phyloP scores from a whole-genome alignment of 1,140 invertebrate genomes.

The Drosophila paulistorum region DNA sequence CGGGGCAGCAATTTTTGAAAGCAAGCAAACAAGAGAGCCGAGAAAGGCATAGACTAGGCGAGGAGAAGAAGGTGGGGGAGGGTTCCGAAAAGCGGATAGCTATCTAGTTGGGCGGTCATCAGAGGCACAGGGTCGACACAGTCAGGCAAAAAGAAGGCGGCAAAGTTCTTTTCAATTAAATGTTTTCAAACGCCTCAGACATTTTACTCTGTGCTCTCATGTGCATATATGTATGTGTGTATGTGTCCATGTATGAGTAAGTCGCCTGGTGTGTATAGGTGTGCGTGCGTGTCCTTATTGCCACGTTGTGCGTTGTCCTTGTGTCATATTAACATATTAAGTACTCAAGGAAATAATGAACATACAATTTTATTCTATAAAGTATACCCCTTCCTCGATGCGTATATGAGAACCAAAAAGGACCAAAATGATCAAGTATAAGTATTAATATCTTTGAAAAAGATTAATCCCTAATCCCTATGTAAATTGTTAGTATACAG shows the following conservation, averaged over 20 bases:
- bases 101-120: slow-evolving; percentile 1
- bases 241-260: neutral
- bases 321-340: slow-evolving; percentile 30
- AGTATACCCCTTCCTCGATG: neutral
- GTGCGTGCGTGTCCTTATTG: slow-evolving; percentile 2
- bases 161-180: slow-evolving; percentile 59
- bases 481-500: too few relatives aligned
- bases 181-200: slow-evolving; percentile 37
- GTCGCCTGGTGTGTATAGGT: too few relatives aligned
- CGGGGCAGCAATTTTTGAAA: neutral
- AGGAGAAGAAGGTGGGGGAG: neutral
- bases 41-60: neutral
- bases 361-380: slow-evolving; percentile 8
- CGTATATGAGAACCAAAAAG: neutral
- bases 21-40: neutral
- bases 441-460: neutral
- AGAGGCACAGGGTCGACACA: too few relatives aligned
- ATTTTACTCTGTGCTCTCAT: slow-evolving; percentile 6
- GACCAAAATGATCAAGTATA: neutral
- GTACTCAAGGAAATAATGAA: slow-evolving; percentile 25
- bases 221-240: neutral
- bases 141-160: neutral
- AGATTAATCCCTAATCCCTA: neutral
- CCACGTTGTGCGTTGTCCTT: slow-evolving; percentile 10
- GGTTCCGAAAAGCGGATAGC: neutral